Conservation (phyloP, 2,113 vertebrate species). For the Aspidoscelis tigris region DNA sequence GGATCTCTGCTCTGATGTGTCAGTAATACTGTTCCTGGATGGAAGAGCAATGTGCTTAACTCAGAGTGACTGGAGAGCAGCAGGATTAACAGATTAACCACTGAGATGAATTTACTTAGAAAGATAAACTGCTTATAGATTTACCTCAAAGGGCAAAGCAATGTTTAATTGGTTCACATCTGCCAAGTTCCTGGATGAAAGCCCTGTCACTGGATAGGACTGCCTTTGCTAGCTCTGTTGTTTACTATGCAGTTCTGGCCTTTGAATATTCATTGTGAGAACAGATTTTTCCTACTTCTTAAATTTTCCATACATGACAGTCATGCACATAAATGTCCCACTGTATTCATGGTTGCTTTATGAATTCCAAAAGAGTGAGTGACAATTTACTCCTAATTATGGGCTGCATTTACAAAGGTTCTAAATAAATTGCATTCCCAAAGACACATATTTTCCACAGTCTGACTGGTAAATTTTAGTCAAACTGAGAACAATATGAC, state of each 20-base stretch:
- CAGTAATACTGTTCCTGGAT: not conserved
- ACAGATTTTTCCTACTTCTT: slow-evolving; percentile 28
- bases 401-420: slow-evolving; percentile 62
- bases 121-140: slow-evolving; percentile 27
- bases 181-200: slow-evolving; percentile 15
- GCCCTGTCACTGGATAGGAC: fast-evolving
- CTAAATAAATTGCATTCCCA: slow-evolving; percentile 45
- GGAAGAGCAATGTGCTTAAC: not conserved
- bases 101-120: slow-evolving; percentile 11
- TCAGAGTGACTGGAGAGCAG: slow-evolving; percentile 20
- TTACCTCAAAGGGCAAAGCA: not conserved
- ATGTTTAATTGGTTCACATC: slow-evolving; percentile 8
- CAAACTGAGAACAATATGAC: slow-evolving; percentile 55
- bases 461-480: slow-evolving; percentile 46
- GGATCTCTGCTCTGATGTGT: not conserved
- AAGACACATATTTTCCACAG: slow-evolving; percentile 55
- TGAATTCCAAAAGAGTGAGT: slow-evolving; percentile 59
- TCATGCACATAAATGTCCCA: slow-evolving; percentile 40
- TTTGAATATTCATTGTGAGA: slow-evolving; percentile 53
- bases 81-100: slow-evolving; percentile 16
- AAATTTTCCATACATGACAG: not conserved
- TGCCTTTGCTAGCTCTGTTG: slow-evolving; percentile 25
- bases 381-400: slow-evolving; percentile 56
- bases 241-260: slow-evolving; percentile 38
- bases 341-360: slow-evolving; percentile 57